Base-by-base conservation (phyloP, 2,888 invertebrate species). In the Agrotis puta region DNA sequence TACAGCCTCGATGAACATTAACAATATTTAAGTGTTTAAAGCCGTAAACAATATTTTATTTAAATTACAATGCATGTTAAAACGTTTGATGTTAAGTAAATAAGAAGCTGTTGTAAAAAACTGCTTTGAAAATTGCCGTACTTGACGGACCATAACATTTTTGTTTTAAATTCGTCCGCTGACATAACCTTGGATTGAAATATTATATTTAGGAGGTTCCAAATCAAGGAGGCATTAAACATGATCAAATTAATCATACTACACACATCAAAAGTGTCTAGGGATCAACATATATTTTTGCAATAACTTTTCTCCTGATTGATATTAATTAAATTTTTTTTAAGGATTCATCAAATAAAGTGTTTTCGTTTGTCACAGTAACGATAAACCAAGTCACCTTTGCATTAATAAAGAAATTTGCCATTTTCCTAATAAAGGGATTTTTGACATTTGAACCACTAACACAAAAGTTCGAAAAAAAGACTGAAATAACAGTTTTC, bases 81-180 rank as follows among this genome's bases (percentile, higher is more conserved):
- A 62, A 61, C 77, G 9, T 69, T 77, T 48, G 45, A 47, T 81
- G 68, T 62, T 74, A 57, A 65, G 66, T 67, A 64, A 80, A 61
- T 70, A 58, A 81, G 69, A 57, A 59, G 53, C 22, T 57, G 18
- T 48, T 63, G 54, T 51, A 78, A 73, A 75, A 73, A 74, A 76
- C 51, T 5, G 33, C 58, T 76, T 82, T 77, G 54, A 71, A 74
- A 66, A 59, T 66, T 39, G 61, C 62, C 72, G 73, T 79, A 78
- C 76, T 83, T 82, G 70, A 64, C 75, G 66, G 70, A 72, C 71
- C 79, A 81, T 85, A 79, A 76, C 79, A 63, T 74, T 48, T 76
- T 70, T 33, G 73, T 71, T 77, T 70, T 53, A 50, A 70, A 71
- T 63, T 76, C 71, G 51, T 57, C 69, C 45, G 48, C 64, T 73